Percentiles rank a stretch among this genome's conserved stretches.
These are phyloP conservation scores for Megalops atlanticus DNA, from an alignment of 2,113 vertebrate species.

Conservation along the genomic window DNA sequence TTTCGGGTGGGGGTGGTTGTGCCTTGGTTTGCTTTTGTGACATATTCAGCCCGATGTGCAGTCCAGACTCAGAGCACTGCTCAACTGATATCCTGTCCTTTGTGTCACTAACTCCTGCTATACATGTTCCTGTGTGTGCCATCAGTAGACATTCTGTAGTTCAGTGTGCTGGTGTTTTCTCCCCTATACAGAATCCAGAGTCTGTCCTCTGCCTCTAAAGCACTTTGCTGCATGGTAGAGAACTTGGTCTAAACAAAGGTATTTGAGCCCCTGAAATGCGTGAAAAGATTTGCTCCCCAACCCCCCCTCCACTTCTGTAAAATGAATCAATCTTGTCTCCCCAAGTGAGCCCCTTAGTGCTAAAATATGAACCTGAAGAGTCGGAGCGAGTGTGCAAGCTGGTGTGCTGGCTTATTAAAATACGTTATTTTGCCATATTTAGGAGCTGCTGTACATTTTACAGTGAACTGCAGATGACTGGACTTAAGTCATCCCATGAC, in stretches of 20 bases:
- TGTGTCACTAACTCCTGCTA: background rate
- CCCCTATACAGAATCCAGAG: background rate
- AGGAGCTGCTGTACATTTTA: slow-evolving; percentile 24
- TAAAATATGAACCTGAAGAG: background rate
- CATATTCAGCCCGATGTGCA: background rate
- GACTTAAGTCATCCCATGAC: slow-evolving; percentile 2
- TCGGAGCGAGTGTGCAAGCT: slow-evolving; percentile 16
- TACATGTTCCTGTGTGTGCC: background rate
- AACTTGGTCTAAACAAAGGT: background rate
- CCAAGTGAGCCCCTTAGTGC: background rate
- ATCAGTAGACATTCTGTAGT: background rate
- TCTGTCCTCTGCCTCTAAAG: background rate
- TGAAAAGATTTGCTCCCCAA: background rate
- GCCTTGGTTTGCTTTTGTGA: background rate
- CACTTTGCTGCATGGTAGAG: background rate
- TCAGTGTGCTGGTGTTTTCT: background rate
- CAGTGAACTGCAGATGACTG: slow-evolving; percentile 15
- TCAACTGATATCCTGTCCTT: background rate
- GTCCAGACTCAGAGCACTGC: background rate
- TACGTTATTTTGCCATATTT: slow-evolving; percentile 5
- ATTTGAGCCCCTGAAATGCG: slow-evolving; percentile 14
- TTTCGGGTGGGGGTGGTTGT: background rate
- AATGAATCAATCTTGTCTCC: background rate
- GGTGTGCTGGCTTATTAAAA: slow-evolving; percentile 18
- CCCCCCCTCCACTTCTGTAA: background rate